A percentile compares a stretch with the other conserved stretches of the same genome.
These are phyloP conservation scores for Capreolus pygargus DNA, from an alignment of 2,113 vertebrate genomes.

Conservation along the genomic window DNA sequence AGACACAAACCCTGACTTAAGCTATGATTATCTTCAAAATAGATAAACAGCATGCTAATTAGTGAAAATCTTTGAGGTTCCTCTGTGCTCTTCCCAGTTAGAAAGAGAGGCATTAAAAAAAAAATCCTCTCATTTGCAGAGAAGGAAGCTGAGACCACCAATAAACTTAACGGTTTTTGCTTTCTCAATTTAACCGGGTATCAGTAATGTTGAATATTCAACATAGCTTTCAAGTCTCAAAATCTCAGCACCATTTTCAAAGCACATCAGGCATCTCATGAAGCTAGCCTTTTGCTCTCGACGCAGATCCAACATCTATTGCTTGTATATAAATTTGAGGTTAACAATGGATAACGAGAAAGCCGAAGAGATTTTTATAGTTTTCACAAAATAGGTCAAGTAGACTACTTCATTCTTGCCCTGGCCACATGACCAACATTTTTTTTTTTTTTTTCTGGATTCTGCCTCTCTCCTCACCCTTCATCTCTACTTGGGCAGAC, in stretches of 20 bases:
- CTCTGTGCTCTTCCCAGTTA: background rate
- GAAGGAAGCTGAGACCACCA: background rate
- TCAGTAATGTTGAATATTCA: background rate
- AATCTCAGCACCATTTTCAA: background rate
- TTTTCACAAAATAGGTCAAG: background rate
- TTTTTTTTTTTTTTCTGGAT: background rate
- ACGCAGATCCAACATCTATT: background rate
- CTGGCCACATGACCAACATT: background rate
- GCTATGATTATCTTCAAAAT: background rate
- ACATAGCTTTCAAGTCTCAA: background rate
- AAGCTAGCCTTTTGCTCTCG: background rate
- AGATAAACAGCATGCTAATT: background rate
- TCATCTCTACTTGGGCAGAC: background rate
- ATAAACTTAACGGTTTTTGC: background rate
- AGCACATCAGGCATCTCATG: background rate
- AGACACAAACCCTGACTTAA: background rate
- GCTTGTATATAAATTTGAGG: background rate
- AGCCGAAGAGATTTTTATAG: background rate
- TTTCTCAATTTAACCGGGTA: background rate
- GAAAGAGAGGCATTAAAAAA: background rate
- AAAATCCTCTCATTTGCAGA: background rate
- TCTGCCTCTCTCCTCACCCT: background rate
- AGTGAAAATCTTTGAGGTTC: conserved; percentile 1
- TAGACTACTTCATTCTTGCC: background rate
- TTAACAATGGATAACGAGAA: background rate